Base-by-base conservation (phyloP, 2,888 invertebrate genomes). In the Acanthopleura granulata region DNA sequence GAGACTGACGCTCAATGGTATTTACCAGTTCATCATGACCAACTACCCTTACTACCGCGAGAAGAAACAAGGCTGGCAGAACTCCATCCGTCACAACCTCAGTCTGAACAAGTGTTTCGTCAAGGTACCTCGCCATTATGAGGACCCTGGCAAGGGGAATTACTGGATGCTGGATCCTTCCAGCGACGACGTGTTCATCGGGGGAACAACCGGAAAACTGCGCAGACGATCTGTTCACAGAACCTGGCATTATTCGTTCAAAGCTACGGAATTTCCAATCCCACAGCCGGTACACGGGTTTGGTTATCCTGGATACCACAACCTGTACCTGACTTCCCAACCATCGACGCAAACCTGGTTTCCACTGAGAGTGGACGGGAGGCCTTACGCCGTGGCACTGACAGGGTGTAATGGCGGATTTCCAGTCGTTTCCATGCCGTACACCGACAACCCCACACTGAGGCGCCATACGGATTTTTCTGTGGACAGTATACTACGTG, bases 131-230 rank as follows among this genome's bases (percentile, higher is more conserved):
- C 93, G 99, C 18, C 97, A 97, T 88, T 99, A 99, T 92, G 98
- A 99, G 91, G 99, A 99, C 89, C 99, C 99, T 0, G 99, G 99
- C 0, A 99, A 99, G 90, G 99, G 99, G 0, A 99, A 99, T 92
- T 99, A 99, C 91, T 99, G 99, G 99, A 99, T 98, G 98, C 91
- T 99, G 86, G 99, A 99, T 89, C 96, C 98, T 9, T 96, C 96
- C 61, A 95, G 96, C 70, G 98, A 99, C 88, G 99, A 99, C 86
- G 98, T 99, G 29, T 98, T 98, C 89, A 99, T 99, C 86, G 98
- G 99, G 0, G 97, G 97, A 0, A 97, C 97, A 0, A 99, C 99
- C 0, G 99, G 99, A 0, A 99, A 99, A 91, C 91, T 99, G 72
- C 92, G 98, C 6, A 91, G 99, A 74, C 92, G 98, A 79, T 96